These are phyloP conservation scores for Drosophila truncata DNA, from an alignment of 1,140 invertebrate genomes.

Conservation along the genomic window DNA sequence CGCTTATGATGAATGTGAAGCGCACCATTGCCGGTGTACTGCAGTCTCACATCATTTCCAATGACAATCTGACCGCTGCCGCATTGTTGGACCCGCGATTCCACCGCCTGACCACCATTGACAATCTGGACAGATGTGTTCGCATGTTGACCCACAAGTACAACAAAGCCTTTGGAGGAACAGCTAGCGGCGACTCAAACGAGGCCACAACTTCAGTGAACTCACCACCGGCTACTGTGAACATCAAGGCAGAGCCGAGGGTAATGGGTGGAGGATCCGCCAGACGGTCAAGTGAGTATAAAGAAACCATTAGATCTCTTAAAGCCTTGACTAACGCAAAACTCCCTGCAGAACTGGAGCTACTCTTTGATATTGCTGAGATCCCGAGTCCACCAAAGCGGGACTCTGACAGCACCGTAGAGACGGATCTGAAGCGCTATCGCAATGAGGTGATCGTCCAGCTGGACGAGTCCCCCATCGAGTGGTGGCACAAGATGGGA, in stretches of 20 bases:
- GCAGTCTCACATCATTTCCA: conserved; percentile 63
- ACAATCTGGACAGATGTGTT: conserved; percentile 63
- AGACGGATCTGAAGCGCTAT: conserved; percentile 78
- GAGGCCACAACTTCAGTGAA: conserved; percentile 48
- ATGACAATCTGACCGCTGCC: conserved; percentile 74
- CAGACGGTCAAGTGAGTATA: conserved; percentile 73
- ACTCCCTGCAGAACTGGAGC: conserved; percentile 64
- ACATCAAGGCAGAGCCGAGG: conserved; percentile 65
- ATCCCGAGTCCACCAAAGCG: conserved; percentile 48
- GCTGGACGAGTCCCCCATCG: conserved; percentile 76
- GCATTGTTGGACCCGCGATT: conserved; percentile 79
- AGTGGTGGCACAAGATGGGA: conserved; percentile 78
- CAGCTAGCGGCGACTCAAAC: conserved; percentile 25
- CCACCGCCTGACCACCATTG: conserved; percentile 79
- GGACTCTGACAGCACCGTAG: conserved; percentile 65
- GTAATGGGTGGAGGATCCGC: neutral
- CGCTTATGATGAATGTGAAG: conserved; percentile 71
- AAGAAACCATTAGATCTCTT: too few relatives aligned
- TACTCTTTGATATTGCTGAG: conserved; percentile 79
- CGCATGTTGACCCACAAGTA: conserved; percentile 74
- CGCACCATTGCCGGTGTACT: conserved; percentile 68
- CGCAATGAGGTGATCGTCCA: conserved; percentile 76
- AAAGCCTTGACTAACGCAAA: neutral
- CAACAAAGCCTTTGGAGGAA: conserved; percentile 51
- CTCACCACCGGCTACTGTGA: conserved; percentile 40